Evolutionary conservation across 2,113 vertebrate genomes (phyloP), one percentile per base, ranked within the genome.

Genomic region (Trochalopteron elliotii): DNA sequence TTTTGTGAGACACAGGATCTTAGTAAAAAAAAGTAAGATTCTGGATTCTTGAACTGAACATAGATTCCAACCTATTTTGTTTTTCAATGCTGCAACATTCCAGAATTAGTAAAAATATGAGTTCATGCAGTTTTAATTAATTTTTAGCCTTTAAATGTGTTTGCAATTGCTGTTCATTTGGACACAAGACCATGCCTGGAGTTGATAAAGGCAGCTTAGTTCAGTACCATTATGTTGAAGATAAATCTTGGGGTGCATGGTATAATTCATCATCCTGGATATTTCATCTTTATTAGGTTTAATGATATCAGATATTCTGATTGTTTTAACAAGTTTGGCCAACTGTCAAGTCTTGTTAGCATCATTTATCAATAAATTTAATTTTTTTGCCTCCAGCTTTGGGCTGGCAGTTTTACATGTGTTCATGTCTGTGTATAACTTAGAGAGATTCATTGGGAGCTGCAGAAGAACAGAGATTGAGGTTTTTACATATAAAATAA

Each of bases 401-500:
- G 52, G 50, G 11, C 75, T 71, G 31, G 39, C 55, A 83, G 56
- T 86, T 80, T 80, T 72, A 22, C 57, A 20, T 39, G 50, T 75
- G 53, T 74, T 37, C 18, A 15, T 70, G 79, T 74, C 40, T 65
- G 12, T 44, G 47, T 79, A 5, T 63, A 93, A 93, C 64, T 56
- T 28, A 70, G 8, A 92, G 57, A 94, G 76, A 93, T 95, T 88
- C 87, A 86, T 67, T 86, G 59, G 67, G 70, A 93, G 76, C 44
- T 71, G 76, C 20, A 45, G 83, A 45, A 77, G 60, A 92, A 53
- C 47, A 71, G 80, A 96, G 86, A 92, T 78, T 59, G 93, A 94
- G 77, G 57, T 47, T 90, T 95, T 91, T 80, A 93, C 93, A 70
- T 83, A n/a, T 42, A 77, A 95, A 96, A 88, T 74, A 95, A 67